phyloP scores from a whole-genome alignment of 2,797 vertebrate genomes.

The Syndactyla subalaris region DNA sequence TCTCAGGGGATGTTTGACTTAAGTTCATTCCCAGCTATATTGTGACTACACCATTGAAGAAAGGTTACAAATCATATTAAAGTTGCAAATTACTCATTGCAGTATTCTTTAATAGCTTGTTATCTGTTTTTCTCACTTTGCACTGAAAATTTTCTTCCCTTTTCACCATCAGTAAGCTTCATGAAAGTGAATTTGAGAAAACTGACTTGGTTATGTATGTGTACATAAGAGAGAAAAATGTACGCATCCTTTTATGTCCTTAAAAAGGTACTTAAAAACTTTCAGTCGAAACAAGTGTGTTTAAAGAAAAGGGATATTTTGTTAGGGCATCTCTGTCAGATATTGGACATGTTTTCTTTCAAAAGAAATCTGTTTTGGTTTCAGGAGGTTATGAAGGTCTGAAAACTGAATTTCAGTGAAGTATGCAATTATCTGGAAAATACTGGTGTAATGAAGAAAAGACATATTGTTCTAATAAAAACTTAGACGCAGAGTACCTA shows the following conservation, averaged over 20 bases:
- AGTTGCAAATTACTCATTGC: background rate
- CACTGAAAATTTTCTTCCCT: background rate
- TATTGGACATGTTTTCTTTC: background rate
- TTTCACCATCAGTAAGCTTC: background rate
- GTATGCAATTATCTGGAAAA: conserved; percentile 16
- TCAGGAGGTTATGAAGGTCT: background rate
- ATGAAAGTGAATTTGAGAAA: background rate
- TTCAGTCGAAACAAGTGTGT: background rate
- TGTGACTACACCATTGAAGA: background rate
- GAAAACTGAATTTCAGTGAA: background rate
- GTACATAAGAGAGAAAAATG: background rate
- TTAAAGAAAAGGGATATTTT: background rate
- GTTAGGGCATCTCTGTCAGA: background rate
- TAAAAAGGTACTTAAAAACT: background rate
- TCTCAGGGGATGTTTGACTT: background rate
- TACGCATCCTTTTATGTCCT: background rate
- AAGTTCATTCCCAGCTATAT: background rate
- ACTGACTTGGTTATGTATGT: background rate
- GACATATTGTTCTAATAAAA: conserved; percentile 51
- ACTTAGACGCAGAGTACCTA: background rate
- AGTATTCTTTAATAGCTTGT: background rate
- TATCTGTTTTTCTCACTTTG: background rate
- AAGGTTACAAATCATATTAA: background rate
- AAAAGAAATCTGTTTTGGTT: background rate
- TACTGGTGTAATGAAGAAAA: conserved; percentile 7